Conservation (phyloP, 2,113 vertebrate species). For the Gallinago paraguaiae region DNA sequence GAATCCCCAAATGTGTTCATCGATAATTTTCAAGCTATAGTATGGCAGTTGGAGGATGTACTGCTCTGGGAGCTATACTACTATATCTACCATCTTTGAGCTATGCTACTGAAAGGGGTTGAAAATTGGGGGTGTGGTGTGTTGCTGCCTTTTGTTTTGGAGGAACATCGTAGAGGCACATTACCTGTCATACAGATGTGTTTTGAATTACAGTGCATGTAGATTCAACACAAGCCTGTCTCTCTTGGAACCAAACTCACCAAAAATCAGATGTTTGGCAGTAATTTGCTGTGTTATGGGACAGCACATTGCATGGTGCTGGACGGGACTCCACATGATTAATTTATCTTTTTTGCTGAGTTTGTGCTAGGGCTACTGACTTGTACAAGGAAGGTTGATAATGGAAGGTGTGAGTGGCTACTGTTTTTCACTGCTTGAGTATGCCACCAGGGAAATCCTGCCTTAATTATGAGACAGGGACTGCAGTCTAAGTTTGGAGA, state of each 20-base stretch:
- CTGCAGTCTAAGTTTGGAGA: not conserved
- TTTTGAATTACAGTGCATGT: not conserved
- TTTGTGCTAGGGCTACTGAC: not conserved
- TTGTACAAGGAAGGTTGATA: not conserved
- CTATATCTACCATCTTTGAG: not conserved
- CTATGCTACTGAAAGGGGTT: not conserved
- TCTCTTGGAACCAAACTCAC: not conserved
- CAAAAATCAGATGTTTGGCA: not conserved
- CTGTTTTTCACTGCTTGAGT: not conserved
- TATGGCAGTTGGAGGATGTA: not conserved
- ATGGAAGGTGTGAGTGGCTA: not conserved
- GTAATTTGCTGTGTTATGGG: not conserved
- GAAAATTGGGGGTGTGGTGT: not conserved
- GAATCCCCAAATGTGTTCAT: not conserved
- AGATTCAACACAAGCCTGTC: not conserved
- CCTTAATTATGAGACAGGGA: not conserved
- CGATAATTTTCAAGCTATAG: not conserved
- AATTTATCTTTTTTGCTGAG: not conserved
- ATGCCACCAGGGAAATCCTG: not conserved
- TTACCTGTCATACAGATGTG: not conserved
- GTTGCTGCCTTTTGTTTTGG: not conserved
- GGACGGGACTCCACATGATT: not conserved
- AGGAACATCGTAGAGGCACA: rapidly evolving
- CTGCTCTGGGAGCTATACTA: not conserved
- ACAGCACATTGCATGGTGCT: not conserved